Conservation (phyloP, 1,140 invertebrate genomes). For the Drosophila saltans region DNA sequence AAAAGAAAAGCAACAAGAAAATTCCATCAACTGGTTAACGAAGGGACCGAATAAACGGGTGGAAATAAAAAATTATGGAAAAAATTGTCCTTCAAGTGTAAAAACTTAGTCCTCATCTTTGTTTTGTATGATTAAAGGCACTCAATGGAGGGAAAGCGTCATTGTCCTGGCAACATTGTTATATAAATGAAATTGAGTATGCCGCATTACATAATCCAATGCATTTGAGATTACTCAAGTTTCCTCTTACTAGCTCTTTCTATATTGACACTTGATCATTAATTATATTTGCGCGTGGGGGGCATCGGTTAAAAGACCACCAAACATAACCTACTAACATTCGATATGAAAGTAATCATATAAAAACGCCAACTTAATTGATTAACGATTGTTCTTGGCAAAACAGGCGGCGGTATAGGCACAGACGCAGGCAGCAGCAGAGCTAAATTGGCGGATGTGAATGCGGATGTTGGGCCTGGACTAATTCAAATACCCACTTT, state of each 20-base stretch:
- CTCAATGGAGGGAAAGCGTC: neutral
- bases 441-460: neutral
- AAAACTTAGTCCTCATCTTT: constrained; percentile 2
- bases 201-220: constrained; percentile 57
- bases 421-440: neutral
- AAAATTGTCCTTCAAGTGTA: constrained; percentile 25
- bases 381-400: constrained; percentile 51
- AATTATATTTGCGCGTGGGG: constrained; percentile 71
- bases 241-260: constrained; percentile 28
- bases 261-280: constrained; percentile 73
- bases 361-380: constrained; percentile 67
- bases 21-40: neutral
- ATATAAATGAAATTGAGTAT: constrained; percentile 65
- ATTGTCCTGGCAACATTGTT: constrained; percentile 35
- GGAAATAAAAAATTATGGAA: neutral
- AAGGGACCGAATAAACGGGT: constrained; percentile 32
- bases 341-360: constrained; percentile 45
- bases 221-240: constrained; percentile 64
- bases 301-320: constrained; percentile 31
- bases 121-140: constrained; percentile 12
- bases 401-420: neutral
- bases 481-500: constrained; percentile 45
- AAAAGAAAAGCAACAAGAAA: neutral
- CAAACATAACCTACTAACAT: constrained; percentile 9
- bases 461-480: constrained; percentile 19